A percentile compares a stretch with the other conserved stretches of the same genome.
Evolutionary conservation across 2,797 vertebrate species (phyloP).

Genomic region (Astyanax mexicanus): DNA sequence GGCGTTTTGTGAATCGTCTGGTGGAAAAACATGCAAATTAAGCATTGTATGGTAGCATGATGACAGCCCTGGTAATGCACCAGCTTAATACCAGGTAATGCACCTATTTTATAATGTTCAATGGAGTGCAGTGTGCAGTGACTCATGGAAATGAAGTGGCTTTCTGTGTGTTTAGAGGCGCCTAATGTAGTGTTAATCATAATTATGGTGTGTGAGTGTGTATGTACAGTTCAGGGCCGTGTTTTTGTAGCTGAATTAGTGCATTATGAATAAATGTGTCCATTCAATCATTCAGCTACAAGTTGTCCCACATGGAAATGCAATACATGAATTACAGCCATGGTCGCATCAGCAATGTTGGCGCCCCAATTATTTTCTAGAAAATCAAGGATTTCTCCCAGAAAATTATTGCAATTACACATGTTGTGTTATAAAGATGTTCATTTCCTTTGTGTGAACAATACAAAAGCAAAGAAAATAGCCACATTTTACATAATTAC

Average conservation of each 20-base stretch:
- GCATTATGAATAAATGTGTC: not conserved
- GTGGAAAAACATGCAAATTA: conserved; percentile 22
- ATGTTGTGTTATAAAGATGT: too few relatives aligned
- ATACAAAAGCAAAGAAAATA: too few relatives aligned
- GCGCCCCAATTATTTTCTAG: too few relatives aligned
- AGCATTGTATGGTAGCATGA: not conserved
- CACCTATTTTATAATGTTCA: too few relatives aligned
- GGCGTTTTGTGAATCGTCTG: conserved; percentile 30
- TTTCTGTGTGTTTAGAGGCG: not conserved
- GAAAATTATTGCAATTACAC: too few relatives aligned
- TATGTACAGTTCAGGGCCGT: not conserved
- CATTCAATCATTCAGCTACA: not conserved
- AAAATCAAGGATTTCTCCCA: too few relatives aligned
- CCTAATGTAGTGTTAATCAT: not conserved
- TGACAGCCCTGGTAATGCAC: not conserved
- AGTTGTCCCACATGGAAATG: too few relatives aligned
- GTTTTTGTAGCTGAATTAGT: not conserved
- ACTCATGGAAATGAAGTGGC: not conserved
- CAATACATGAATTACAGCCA: too few relatives aligned
- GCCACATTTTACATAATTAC: too few relatives aligned
- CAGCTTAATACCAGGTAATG: not conserved
- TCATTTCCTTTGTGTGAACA: too few relatives aligned
- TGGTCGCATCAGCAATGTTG: too few relatives aligned
- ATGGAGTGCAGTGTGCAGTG: not conserved
- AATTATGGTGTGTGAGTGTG: not conserved